A percentile compares a stretch with the other conserved stretches of the same genome.
Evolutionary conservation across 37 sponge, comb jelly and placozoan species (phyloP).

Genomic region (Aphrocallistes beatrix): DNA sequence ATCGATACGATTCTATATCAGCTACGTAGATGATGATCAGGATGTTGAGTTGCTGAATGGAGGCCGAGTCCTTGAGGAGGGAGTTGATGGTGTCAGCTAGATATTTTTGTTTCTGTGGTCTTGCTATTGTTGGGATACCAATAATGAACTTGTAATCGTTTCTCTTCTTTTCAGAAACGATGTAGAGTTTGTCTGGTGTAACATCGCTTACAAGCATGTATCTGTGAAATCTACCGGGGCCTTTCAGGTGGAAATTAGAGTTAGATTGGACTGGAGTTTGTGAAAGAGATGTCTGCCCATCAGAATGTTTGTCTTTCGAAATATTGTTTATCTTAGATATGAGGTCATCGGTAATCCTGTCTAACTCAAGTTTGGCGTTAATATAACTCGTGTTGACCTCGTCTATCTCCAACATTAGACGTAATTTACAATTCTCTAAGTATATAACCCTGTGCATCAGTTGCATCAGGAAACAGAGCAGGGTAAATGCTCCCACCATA

Average conservation of each 20-base stretch:
- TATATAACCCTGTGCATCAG: not conserved
- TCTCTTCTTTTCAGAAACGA: not conserved
- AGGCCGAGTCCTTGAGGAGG: not conserved
- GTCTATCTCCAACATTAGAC: not conserved
- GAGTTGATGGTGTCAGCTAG: not conserved
- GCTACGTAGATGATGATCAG: conserved; percentile 22
- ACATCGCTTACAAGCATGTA: not conserved
- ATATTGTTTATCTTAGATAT: too few relatives aligned
- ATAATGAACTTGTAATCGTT: not conserved
- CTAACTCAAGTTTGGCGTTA: not conserved
- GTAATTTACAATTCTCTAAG: not conserved
- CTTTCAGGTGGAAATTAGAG: not conserved
- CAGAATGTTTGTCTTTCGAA: too few relatives aligned
- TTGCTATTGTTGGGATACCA: not conserved
- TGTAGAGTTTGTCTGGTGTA: not conserved
- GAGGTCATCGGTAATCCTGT: not conserved
- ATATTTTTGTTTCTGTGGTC: not conserved
- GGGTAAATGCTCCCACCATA: not conserved
- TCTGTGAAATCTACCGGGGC: not conserved
- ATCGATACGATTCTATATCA: conserved; percentile 14
- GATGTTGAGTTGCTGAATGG: not conserved
- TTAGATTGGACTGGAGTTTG: too few relatives aligned
- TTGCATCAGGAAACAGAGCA: not conserved
- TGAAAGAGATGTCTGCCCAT: too few relatives aligned
- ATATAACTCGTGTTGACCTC: not conserved